phyloP scores from a whole-genome alignment of 2,113 vertebrate genomes.

The Pithys albifrons region DNA sequence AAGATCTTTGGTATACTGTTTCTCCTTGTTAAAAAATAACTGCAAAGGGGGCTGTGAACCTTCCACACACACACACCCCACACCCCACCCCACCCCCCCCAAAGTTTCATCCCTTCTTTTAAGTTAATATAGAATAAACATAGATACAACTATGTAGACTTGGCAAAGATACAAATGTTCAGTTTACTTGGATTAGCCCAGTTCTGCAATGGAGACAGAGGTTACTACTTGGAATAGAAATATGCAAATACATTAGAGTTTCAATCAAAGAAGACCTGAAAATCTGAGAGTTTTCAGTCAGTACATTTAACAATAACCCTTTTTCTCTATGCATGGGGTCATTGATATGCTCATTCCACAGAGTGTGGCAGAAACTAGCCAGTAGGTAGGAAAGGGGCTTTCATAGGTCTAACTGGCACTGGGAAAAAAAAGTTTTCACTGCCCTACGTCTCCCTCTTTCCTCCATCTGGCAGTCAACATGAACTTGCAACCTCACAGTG shows the following conservation, averaged over 20 bases:
- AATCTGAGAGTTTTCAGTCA: not conserved
- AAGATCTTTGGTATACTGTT: not conserved
- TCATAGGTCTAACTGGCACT: not conserved
- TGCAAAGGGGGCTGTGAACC: not conserved
- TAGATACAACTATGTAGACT: not conserved
- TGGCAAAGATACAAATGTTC: not conserved
- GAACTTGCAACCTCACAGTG: not conserved
- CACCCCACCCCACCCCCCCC: too few relatives aligned
- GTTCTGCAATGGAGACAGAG: not conserved
- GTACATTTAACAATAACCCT: not conserved
- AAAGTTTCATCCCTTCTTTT: not conserved
- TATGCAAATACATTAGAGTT: not conserved
- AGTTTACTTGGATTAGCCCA: not conserved
- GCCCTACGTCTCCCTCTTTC: not conserved
- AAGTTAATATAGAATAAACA: not conserved
- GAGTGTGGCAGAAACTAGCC: not conserved
- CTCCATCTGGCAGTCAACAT: not conserved
- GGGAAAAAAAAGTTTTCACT: not conserved
- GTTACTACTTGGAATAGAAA: not conserved
- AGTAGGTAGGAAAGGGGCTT: not conserved
- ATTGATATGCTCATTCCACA: not conserved
- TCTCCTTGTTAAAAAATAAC: not conserved
- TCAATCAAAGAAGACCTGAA: not conserved
- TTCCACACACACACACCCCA: too few relatives aligned
- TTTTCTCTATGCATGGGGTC: not conserved